Percentiles rank a stretch among this genome's conserved stretches.
Evolutionary conservation across 2,113 vertebrate species (phyloP).

Genomic region (Steatornis caripensis): DNA sequence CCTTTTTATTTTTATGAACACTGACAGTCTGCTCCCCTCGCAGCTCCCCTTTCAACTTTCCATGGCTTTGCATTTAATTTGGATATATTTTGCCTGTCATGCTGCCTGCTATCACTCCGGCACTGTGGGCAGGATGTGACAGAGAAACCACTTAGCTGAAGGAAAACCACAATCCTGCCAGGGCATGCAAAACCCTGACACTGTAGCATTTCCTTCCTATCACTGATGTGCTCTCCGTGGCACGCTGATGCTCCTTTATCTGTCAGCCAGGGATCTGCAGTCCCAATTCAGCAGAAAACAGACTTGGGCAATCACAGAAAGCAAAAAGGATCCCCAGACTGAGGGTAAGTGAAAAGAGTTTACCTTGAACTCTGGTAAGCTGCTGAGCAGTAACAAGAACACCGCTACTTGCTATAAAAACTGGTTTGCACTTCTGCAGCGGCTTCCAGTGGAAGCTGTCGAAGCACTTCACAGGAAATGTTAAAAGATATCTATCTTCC

Average conservation of each 20-base stretch:
- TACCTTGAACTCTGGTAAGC: neutral
- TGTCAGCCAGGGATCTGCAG: neutral
- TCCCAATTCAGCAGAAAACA: neutral
- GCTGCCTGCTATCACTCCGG: neutral
- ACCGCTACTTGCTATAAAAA: neutral
- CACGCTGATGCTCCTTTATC: neutral
- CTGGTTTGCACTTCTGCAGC: neutral
- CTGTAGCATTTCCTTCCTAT: neutral
- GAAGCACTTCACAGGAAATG: neutral
- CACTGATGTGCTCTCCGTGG: neutral
- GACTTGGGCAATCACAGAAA: neutral
- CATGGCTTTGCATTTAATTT: neutral
- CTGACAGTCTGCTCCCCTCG: neutral
- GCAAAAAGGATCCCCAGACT: neutral
- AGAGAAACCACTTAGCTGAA: neutral
- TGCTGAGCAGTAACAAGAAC: neutral
- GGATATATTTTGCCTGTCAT: neutral
- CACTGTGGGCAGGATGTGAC: neutral
- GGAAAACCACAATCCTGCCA: neutral
- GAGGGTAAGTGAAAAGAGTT: neutral
- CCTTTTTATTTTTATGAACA: neutral
- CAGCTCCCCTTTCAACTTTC: neutral
- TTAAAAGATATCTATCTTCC: neutral
- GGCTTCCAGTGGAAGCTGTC: neutral
- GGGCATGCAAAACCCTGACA: neutral